Evolutionary conservation across 2,797 vertebrate genomes (phyloP), one percentile per base, ranked within the genome.

Genomic region (Chelonia mydas): DNA sequence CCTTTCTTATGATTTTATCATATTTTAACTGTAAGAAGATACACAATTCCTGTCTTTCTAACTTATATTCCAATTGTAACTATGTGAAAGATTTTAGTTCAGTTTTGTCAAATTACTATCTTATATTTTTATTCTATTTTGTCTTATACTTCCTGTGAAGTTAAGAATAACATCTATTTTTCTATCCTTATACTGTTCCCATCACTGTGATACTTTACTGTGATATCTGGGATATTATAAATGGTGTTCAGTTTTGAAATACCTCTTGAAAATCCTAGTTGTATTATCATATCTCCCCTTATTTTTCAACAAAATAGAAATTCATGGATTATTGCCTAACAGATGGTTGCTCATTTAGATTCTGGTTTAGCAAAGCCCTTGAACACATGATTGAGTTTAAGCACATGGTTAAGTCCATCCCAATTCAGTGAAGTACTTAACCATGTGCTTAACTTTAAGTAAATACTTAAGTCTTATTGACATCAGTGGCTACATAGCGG

Each of bases 1-100:
- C 41, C 85, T 87, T 96, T 88, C 81, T 33, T 77, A 13, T 45
- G 82, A 95, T 95, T 96, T 96, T 90, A 50, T 37, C n/a, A 21
- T 68, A 90, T 84, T 15, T 45, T 76, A 87, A 7, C 86, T 93
- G 86, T 74, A 93, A 96, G 84, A 92, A 33, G 49, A 88, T 96
- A 80, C 21, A 90, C 95, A 16, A 50, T 41, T 57, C 27, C 68
- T 90, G 41, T 74, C 59, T 74, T 90, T 94, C 90, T 55, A 84
- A 81, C 59, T 21, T 88, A 15, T 81, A 68, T 47, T 50, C 28
- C 27, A 31, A 15, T 59, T 84, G 41, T 79, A 84, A n/a, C 83
- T 47, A 51, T 25, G 55, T n/a, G 28, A 53, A 79, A 80, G 13
- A n/a, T 59, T 74, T 57, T 65, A 45, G 45, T 28, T 72, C 37